Evolutionary conservation across 1,140 invertebrate species (phyloP).

Genomic region (Aphelenchoides besseyi): DNA sequence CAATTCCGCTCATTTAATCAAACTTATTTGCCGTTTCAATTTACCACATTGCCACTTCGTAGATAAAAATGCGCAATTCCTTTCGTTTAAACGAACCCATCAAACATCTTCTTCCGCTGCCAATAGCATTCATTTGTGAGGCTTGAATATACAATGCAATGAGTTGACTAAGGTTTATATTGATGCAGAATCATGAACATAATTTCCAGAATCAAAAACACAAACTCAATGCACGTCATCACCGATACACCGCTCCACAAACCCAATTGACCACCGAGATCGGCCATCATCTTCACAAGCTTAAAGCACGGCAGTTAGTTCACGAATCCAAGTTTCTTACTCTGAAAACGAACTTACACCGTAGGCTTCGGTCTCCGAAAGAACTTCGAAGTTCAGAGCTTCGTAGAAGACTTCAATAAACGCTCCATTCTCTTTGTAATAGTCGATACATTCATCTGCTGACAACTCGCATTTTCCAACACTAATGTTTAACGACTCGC

Average conservation of each 20-base stretch:
- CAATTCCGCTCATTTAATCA: neutral
- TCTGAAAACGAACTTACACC: conserved; percentile 44
- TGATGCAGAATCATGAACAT: conserved; percentile 44
- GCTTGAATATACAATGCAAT: no score
- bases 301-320: conserved; percentile 21
- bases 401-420: conserved; percentile 58
- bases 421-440: conserved; percentile 53
- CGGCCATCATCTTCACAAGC: conserved; percentile 57
- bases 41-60: no score
- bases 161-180: conserved; percentile 10
- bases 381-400: conserved; percentile 52
- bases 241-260: conserved; percentile 46
- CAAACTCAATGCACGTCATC: conserved; percentile 51
- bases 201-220: conserved; percentile 46
- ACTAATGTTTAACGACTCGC: conserved; percentile 50
- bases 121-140: no score
- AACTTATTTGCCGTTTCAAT: neutral
- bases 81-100: no score
- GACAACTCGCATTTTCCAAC: conserved; percentile 42
- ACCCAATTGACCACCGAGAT: conserved; percentile 49
- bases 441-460: conserved; percentile 46
- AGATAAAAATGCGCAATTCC: no score
- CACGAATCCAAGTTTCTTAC: no score
- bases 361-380: conserved; percentile 52
- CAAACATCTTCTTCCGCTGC: no score